Evolutionary conservation across 2,113 vertebrate species (phyloP), one percentile per base, ranked within the genome.

Genomic region (Cyphomyrus plagiostoma): DNA sequence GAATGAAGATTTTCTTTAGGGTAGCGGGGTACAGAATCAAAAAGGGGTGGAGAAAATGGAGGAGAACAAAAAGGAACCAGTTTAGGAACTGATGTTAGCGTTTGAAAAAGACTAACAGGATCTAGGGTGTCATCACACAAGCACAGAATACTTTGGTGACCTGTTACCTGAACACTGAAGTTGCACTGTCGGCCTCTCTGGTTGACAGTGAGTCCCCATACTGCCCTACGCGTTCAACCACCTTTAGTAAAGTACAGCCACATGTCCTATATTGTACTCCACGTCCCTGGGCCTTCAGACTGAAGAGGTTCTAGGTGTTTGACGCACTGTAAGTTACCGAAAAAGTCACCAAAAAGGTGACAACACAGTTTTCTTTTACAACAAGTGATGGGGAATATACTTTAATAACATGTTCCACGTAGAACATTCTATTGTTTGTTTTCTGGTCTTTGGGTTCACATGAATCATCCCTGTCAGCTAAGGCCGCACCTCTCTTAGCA

Each of bases 401-500:
- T 50, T 50, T 52, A 52, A 86, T 30, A 85, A 49, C 46, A 30
- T 19, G 23, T 30, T 52, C 13, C 45, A 7, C 23, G 4, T 30
- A n/a, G 46, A 46, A n/a, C 3, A 0, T 48, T 39, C 49, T 52
- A 11, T 26, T 39, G 85, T 49, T 48, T 52, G 48, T 53, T 26
- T 53, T 52, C 49, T 86, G 46, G 46, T 30, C 85, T 80, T 80
- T 86, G 85, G 13, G 49, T 86, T 86, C 85, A 17, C 85, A 53
- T 52, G 49, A 86, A 30, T 52, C 49, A 53, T 52, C 26, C n/a
- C 85, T 86, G 26, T 86, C 30, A 48, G 46, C 90, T 66, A 11
- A 11, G 53, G 19, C 53, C 4, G 53, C 35, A 87, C 62, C 86
- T 56, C 90, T 88, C 77, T 66, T 39, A 53, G 89, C 91, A 92